Evolutionary conservation across 2,113 vertebrate genomes (phyloP), one percentile per base, ranked within the genome.

Genomic region (Salvelinus alpinus): DNA sequence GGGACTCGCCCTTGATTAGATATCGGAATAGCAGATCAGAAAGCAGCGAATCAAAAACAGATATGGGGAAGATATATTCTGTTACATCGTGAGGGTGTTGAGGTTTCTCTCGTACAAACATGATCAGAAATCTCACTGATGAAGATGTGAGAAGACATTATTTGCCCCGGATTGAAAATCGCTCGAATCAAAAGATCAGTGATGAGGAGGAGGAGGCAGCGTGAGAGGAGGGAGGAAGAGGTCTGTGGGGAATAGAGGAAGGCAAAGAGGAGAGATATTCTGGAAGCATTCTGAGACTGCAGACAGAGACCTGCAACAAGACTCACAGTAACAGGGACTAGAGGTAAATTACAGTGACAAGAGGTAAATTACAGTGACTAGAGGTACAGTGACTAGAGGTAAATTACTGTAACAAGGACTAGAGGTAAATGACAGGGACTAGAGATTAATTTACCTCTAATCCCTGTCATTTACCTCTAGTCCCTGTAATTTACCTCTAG

Each of bases 111-210:
- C 51, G 44, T 78, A 66, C 54, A 31, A 76, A 75, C 51, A 34
- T 76, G 74, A 84, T 84, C 73, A 78, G 68, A 80, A 71, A 48
- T 18, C 16, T 73, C 70, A 71, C 66, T 68, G 71, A 76, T 68
- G 66, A 68, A 16, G 66, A 68, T 59, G 38, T 64, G 48, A 34
- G 68, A 80, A 73, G 25, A 80, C 54, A 27, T 73, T 69, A 69
- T 77, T 65, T 31, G 44, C 72, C 66, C 51, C 65, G 71, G 76
- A 64, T 38, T 77, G 71, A 72, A 67, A 73, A 78, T 38, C 73
- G 38, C 62, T 44, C 38, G 71, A 83, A 79, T 78, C 64, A 77
- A 79, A 79, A 74, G 71, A 83, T 72, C 70, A 79, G 73, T 74
- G 14, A 60, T 68, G 70, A 62, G 5, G 59, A 22, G 57, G 57